Base-by-base conservation (phyloP, 2,888 invertebrate species). In the Cephus nigrinus region DNA sequence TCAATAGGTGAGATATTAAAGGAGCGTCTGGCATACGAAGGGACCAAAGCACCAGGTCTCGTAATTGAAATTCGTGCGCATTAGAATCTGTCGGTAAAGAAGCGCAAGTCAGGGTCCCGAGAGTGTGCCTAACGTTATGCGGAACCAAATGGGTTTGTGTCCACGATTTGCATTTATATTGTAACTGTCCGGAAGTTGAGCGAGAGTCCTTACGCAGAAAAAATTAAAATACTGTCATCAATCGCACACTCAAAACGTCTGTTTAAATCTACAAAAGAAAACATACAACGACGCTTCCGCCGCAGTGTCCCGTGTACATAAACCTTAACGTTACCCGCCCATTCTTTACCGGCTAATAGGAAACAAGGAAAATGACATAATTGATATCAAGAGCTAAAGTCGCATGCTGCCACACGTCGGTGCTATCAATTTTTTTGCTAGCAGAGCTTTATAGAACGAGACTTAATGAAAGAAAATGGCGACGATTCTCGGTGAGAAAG, bases 111-210 rank as follows among this genome's bases (percentile, higher is more conserved):
- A 74, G 34, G 35, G 23, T 32, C 31, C 33, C 12, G 35, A 74
- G 33, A 36, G 36, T 36, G 15, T 12, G 74, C 35, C 12, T 33
- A 33, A 34, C 35, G 32, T 34, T 12, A 71, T 33, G 35, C 32
- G 12, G 31, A 71, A 71, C 31, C 71, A 33, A 55, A 55, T 55
- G 23, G 23, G 55, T 55, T 11, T 31, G 33, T n/a, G n/a, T 23
- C 23, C 30, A 30, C 9, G 71, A 76, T 77, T 77, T 74, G 35
- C 77, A 77, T 77, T 34, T 77, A 69, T 74, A 77, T 77, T 68
- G 32, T 55, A 23, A 23, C 5, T 1, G 55, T 55, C 55, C 55
- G 55, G 23, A 55, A 12, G 34, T 35, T 9, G 34, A 40, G 40
- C 55, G 34, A 23, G 34, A 23, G 32, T 68, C 74, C 40, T 55